Percentiles rank a stretch among this genome's conserved stretches.
phyloP scores from a whole-genome alignment of 2,888 invertebrate species.

The Pseudococcus viburni region DNA sequence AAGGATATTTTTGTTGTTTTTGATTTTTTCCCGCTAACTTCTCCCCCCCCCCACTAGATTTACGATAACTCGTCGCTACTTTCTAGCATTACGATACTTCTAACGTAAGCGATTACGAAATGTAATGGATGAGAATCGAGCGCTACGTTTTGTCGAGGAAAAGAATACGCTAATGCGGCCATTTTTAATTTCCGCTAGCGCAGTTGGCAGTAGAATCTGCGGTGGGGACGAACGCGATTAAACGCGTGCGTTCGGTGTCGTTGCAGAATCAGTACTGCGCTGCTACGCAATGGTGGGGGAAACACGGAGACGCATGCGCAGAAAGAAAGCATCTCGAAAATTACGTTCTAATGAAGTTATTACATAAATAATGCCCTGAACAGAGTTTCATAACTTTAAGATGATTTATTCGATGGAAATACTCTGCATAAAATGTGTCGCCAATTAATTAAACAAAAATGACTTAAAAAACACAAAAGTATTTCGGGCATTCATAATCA shows the following conservation, averaged over 20 bases:
- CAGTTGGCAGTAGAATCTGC: not conserved
- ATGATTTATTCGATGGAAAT: too few species aligned
- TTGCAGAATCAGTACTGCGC: not conserved
- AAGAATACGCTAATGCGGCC: not conserved
- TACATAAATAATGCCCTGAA: too few species aligned
- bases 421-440: too few species aligned
- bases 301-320: too few species aligned
- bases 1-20: slow-evolving; percentile 25
- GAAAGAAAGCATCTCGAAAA: too few species aligned
- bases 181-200: not conserved
- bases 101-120: not conserved
- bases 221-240: not conserved
- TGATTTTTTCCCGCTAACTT: not conserved
- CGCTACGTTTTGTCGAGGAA: not conserved
- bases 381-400: too few species aligned
- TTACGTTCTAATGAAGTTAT: too few species aligned
- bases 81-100: not conserved
- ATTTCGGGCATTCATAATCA: too few species aligned
- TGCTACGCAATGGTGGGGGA: too few species aligned
- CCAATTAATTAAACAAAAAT: too few species aligned
- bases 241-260: not conserved
- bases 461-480: too few species aligned
- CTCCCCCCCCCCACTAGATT: not conserved
- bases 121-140: not conserved
- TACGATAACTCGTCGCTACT: not conserved